Evolutionary conservation across 2,797 vertebrate genomes (phyloP), one percentile per base, ranked within the genome.

Genomic region (Dallia pectoralis): DNA sequence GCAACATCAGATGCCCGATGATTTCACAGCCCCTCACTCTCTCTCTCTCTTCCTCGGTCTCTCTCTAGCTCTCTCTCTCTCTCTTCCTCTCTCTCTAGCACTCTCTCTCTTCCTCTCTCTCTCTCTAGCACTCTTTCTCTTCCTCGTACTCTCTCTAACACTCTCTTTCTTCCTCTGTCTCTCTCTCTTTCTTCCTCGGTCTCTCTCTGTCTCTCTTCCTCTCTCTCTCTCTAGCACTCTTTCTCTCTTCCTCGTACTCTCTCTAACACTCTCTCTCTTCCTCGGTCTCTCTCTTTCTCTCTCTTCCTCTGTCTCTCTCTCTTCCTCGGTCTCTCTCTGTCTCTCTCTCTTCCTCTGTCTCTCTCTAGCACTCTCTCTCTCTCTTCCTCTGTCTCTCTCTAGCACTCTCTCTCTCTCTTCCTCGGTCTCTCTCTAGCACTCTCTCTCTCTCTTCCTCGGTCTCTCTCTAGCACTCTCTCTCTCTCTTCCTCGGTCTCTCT

Each of bases 1-100:
- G 84, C 82, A 89, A 83, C 82, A 89, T 93, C 89, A 89, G 91
- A 92, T 90, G 91, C 85, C 18, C 79, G 74, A 77, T 86, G 89
- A 90, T 91, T 93, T 93, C 90, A 90, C 89, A 90, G 89, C 87
- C 90, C 87, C 40, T 44, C 40, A 44, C 9, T 12, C 40, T 6
- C 40, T 44, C 49, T 4, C 18, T 7, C 18, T 19, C 49, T 19
- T 18, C 14, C 6, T 19, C 1, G 15, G 18, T 53, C 19, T 0
- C 18, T 22, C 19, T 18, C 19, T 53, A 19, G 1, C 3, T 51
- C 19, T 51, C 49, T 49, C 48, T 49, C 14, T 40, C 40, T 2
- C 47, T 16, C 1, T 71, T 7, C 16, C 49, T 74, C 75, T 74
- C 65, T 29, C 84, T 85, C 49, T 88, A 4, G 15, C 49, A 73